A percentile compares a stretch with the other conserved stretches of the same genome.
Evolutionary conservation across 2,888 invertebrate genomes (phyloP).

Genomic region (Tinea trinotella): DNA sequence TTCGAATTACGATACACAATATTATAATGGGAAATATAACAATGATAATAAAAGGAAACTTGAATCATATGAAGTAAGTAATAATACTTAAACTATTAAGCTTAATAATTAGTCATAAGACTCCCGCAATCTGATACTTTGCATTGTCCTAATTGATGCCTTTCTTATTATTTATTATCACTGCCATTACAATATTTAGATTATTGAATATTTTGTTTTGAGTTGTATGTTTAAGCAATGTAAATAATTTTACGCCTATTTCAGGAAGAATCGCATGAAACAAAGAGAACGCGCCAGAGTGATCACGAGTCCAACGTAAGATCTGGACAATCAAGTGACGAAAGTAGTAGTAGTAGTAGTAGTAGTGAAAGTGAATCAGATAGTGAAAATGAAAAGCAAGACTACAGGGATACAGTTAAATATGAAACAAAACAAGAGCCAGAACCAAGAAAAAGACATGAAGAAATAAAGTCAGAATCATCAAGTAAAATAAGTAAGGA

Average conservation of each 20-base stretch:
- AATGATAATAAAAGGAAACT: neutral
- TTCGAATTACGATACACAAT: neutral
- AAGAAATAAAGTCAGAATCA: neutral
- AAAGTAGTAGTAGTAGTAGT: conserved; percentile 17
- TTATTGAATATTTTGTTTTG: no score
- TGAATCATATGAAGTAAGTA: neutral
- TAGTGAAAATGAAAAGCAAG: neutral
- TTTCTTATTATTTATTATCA: no score
- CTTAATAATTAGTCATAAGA: no score
- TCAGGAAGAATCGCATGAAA: conserved; percentile 1
- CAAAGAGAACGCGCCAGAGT: neutral
- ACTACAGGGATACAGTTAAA: neutral
- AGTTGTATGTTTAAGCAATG: no score
- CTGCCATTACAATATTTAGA: no score
- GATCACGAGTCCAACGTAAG: neutral
- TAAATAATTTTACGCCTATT: no score
- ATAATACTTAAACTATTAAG: no score
- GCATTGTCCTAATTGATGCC: no score
- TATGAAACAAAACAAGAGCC: neutral
- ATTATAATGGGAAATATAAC: neutral
- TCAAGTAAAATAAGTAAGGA: neutral
- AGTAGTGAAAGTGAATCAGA: conserved; percentile 1
- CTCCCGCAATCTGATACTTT: no score
- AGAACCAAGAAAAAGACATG: neutral
- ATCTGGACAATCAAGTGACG: conserved; percentile 16